These are phyloP conservation scores for Philereme transversata DNA, from an alignment of 2,888 invertebrate genomes.

Conservation along the genomic window DNA sequence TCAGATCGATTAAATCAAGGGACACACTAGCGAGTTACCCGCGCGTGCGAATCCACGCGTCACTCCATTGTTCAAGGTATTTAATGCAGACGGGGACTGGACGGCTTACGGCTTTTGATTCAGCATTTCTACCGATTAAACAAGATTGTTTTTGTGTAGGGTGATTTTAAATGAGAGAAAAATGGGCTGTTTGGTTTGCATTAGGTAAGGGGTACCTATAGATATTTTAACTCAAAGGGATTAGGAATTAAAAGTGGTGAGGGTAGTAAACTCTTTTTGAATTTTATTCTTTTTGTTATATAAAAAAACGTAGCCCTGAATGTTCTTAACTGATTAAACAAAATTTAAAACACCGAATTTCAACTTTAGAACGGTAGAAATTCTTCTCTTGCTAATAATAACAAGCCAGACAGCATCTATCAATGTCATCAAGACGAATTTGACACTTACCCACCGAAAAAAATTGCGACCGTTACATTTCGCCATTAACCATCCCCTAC, in stretches of 20 bases:
- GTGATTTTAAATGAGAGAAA: constrained; percentile 35
- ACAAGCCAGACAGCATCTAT: constrained; percentile 1
- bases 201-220: constrained; percentile 32
- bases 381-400: neutral
- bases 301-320: neutral
- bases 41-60: constrained; percentile 61
- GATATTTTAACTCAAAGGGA: constrained; percentile 19
- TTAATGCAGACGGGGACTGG: constrained; percentile 54
- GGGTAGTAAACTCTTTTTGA: neutral
- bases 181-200: constrained; percentile 36
- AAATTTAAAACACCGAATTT: too few relatives aligned
- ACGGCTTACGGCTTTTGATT: constrained; percentile 46
- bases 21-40: constrained; percentile 52
- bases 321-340: too few relatives aligned
- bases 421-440: constrained; percentile 11
- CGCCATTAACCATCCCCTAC: constrained; percentile 50
- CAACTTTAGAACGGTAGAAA: too few relatives aligned
- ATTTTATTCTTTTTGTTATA: neutral
- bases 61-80: constrained; percentile 61
- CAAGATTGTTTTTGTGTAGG: constrained; percentile 54
- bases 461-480: constrained; percentile 50
- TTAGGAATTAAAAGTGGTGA: constrained; percentile 8
- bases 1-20: constrained; percentile 46
- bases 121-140: constrained; percentile 58
- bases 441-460: constrained; percentile 26